phyloP scores from a whole-genome alignment of 1,140 invertebrate genomes.

The Oscheius sp. region DNA sequence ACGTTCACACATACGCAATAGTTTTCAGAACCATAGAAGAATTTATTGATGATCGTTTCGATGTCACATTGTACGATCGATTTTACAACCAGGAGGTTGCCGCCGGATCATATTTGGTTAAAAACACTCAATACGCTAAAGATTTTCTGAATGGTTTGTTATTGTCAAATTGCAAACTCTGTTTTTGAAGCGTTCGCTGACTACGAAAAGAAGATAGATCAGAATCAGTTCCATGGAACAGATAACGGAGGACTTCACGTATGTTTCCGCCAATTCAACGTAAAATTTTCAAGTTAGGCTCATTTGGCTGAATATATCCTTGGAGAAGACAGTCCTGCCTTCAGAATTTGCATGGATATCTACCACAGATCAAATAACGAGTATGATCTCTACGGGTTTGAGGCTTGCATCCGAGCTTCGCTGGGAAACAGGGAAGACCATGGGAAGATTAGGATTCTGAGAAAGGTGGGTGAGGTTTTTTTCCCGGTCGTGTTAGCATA shows the following conservation, averaged over 20 bases:
- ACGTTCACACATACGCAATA: neutral
- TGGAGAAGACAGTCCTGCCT: neutral
- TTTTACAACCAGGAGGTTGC: conserved; percentile 41
- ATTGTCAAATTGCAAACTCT: neutral
- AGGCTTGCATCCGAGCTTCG: conserved; percentile 31
- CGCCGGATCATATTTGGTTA: conserved; percentile 36
- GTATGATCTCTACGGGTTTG: conserved; percentile 29
- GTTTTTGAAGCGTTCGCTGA: conserved; percentile 27
- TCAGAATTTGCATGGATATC: conserved; percentile 10
- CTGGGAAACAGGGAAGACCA: conserved; percentile 6
- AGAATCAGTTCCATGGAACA: conserved; percentile 26
- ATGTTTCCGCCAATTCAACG: neutral
- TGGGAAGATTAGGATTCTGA: conserved; percentile 18
- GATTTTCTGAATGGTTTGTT: conserved; percentile 15
- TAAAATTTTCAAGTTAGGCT: conserved; percentile 1
- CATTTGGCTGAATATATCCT: conserved; percentile 6
- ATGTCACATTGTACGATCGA: conserved; percentile 35
- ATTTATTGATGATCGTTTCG: conserved; percentile 20
- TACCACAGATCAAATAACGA: conserved; percentile 23
- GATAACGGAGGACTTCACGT: conserved; percentile 40
- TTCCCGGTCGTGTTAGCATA: neutral
- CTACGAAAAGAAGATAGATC: conserved; percentile 23
- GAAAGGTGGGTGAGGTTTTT: conserved; percentile 7
- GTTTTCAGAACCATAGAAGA: conserved; percentile 29
- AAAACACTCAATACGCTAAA: conserved; percentile 25